These are phyloP conservation scores for Scomberomorus guttatus DNA, from an alignment of 2,797 vertebrate genomes.

Conservation along the genomic window DNA sequence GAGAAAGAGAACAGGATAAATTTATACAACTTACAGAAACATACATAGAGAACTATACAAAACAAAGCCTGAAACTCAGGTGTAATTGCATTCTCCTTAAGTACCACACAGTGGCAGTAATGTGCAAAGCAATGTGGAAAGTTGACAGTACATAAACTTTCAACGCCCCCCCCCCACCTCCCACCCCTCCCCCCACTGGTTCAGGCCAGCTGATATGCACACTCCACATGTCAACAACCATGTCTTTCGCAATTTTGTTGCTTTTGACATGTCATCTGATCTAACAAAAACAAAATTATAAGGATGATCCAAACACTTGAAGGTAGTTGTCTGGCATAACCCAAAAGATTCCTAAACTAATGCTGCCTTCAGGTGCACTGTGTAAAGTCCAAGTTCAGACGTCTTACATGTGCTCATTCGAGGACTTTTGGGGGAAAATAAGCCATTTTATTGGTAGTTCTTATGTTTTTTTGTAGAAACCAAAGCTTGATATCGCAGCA, in stretches of 20 bases:
- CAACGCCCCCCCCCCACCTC: not conserved
- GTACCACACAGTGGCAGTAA: conserved; percentile 69
- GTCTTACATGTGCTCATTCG: not conserved
- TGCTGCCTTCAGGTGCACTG: not conserved
- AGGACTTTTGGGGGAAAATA: not conserved
- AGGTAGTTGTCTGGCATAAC: not conserved
- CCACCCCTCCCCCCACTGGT: not conserved
- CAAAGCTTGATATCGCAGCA: not conserved
- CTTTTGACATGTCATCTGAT: conserved; percentile 4
- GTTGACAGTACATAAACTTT: conserved; percentile 4
- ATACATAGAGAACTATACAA: not conserved
- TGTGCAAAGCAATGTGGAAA: conserved; percentile 23
- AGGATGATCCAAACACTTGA: not conserved
- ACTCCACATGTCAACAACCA: conserved; percentile 4
- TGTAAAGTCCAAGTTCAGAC: not conserved
- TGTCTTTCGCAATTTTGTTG: not conserved
- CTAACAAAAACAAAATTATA: conserved; percentile 2
- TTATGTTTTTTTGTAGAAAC: not conserved
- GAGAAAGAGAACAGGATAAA: accelerated
- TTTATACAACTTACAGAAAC: not conserved
- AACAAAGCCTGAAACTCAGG: not conserved
- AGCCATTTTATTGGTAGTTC: not conserved
- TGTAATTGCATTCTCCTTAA: not conserved
- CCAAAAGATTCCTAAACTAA: not conserved
- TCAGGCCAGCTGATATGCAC: conserved; percentile 11